These are phyloP conservation scores for Dugesia japonica DNA, from an alignment of 2,888 invertebrate species.

Conservation along the genomic window DNA sequence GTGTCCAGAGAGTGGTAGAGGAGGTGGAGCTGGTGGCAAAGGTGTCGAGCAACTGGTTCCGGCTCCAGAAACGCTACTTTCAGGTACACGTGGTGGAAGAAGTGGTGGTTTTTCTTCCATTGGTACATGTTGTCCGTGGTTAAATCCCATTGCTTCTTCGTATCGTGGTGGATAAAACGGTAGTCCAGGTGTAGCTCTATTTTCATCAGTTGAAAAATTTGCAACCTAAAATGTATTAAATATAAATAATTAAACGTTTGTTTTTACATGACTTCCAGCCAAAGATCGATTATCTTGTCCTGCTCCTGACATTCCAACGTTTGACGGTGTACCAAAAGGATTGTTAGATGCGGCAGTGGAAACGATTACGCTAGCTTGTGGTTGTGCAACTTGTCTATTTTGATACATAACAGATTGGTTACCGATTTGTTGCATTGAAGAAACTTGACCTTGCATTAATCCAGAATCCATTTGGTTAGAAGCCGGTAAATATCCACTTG, in stretches of 20 bases:
- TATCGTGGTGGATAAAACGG: conserved; percentile 11
- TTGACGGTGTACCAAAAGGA: not conserved
- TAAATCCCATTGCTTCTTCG: conserved; percentile 10
- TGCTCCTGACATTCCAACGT: not conserved
- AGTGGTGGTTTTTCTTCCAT: conserved; percentile 10
- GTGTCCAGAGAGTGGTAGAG: conserved; percentile 8
- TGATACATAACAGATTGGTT: not conserved
- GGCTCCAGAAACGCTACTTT: not conserved
- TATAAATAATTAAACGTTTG: not conserved
- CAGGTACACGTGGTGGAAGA: not conserved
- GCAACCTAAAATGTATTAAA: not conserved
- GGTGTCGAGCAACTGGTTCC: conserved; percentile 6
- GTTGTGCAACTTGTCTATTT: conserved; percentile 1
- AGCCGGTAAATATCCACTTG: not conserved
- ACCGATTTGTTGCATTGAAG: not conserved
- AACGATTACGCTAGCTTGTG: not conserved
- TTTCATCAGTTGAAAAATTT: not conserved
- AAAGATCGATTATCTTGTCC: conserved; percentile 16
- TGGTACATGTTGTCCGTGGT: not conserved
- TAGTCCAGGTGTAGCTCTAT: not conserved
- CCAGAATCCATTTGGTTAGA: not conserved
- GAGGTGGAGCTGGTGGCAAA: conserved; percentile 5
- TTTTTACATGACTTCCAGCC: conserved; percentile 4
- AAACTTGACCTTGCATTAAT: not conserved
- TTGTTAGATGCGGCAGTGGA: not conserved